These are phyloP conservation scores for Lingula anatina DNA, from an alignment of 2,888 invertebrate species.

Conservation along the genomic window DNA sequence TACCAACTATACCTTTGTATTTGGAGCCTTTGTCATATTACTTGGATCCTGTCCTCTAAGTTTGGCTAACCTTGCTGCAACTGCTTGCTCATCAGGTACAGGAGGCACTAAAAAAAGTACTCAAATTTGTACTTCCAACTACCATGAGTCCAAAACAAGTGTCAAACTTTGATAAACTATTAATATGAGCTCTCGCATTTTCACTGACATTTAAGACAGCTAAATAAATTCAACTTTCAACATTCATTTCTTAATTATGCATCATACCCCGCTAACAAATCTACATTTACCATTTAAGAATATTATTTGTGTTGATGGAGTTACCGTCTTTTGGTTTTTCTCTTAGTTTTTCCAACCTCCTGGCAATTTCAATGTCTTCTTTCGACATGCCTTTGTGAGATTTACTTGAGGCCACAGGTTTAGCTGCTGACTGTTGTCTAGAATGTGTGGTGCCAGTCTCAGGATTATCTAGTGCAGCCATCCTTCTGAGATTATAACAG, in stretches of 20 bases:
- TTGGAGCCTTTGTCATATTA: too few relatives aligned
- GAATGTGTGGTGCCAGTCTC: conserved; percentile 8
- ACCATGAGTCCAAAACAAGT: too few relatives aligned
- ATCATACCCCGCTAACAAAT: too few relatives aligned
- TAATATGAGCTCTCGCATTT: too few relatives aligned
- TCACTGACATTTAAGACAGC: too few relatives aligned
- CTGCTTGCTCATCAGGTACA: conserved; percentile 13
- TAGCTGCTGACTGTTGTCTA: too few relatives aligned
- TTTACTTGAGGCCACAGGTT: conserved; percentile 2
- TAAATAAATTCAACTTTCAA: too few relatives aligned
- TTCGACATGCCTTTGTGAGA: conserved; percentile 16
- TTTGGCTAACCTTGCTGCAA: conserved; percentile 21
- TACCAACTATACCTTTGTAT: too few relatives aligned
- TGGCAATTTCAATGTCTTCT: conserved; percentile 38
- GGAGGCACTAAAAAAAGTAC: conserved; percentile 1
- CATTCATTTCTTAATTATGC: too few relatives aligned
- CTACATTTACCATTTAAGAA: background rate
- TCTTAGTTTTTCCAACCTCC: conserved; percentile 39
- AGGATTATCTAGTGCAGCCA: conserved; percentile 30
- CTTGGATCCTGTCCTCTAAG: conserved; percentile 49
- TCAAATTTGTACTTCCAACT: background rate
- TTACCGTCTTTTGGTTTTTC: conserved; percentile 11
- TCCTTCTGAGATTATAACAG: conserved; percentile 21
- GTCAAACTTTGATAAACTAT: too few relatives aligned
- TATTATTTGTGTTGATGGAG: background rate